A percentile compares a stretch with the other conserved stretches of the same genome.
These are phyloP conservation scores for Portunus trituberculatus DNA, from an alignment of 1,140 invertebrate species.

Conservation along the genomic window DNA sequence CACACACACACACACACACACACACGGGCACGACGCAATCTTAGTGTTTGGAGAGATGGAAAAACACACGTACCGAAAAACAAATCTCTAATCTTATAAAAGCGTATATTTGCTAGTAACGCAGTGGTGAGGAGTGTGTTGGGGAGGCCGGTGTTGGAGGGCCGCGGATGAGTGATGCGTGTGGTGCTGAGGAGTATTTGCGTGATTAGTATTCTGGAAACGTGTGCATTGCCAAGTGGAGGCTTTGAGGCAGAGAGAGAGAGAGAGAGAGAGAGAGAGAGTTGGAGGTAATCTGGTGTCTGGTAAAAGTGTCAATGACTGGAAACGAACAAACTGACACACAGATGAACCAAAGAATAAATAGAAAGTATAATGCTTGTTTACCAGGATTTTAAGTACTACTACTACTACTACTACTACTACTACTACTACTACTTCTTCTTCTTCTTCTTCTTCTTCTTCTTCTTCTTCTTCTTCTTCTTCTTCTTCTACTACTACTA, in stretches of 20 bases:
- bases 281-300: not conserved
- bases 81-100: too few species aligned
- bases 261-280: slow-evolving; percentile 52
- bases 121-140: too few species aligned
- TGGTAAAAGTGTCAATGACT: not conserved
- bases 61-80: too few species aligned
- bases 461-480: not conserved
- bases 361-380: not conserved
- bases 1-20: slow-evolving; percentile 15
- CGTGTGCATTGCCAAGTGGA: not conserved
- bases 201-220: not conserved
- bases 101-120: too few species aligned
- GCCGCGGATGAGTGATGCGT: not conserved
- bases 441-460: not conserved
- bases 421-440: not conserved
- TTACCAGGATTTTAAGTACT: not conserved
- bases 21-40: not conserved
- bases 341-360: not conserved
- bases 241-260: slow-evolving; percentile 37
- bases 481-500: not conserved
- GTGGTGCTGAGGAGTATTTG: not conserved
- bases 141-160: too few species aligned
- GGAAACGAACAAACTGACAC: not conserved
- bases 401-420: too few species aligned
- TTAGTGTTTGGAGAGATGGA: too few species aligned